phyloP scores from a whole-genome alignment of 2,113 vertebrate species.

The Alouatta palliata region DNA sequence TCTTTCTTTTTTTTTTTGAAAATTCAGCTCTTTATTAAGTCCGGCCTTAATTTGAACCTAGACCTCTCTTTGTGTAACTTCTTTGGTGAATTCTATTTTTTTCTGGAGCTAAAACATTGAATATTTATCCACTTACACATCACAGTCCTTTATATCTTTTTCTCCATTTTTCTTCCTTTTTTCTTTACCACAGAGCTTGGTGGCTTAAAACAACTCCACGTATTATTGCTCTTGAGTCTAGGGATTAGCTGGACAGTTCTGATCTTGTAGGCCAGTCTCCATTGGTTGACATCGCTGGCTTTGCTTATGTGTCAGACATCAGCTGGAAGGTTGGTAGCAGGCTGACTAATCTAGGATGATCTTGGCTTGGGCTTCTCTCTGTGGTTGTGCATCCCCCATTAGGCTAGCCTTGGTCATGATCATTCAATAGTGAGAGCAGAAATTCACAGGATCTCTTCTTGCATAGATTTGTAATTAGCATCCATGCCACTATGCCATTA shows the following conservation, averaged over 20 bases:
- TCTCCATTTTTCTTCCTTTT: background rate
- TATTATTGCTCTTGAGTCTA: background rate
- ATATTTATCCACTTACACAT: background rate
- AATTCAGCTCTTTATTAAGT: background rate
- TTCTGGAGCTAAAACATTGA: background rate
- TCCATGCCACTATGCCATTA: no score
- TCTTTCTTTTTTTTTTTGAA: background rate
- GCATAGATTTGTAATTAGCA: background rate
- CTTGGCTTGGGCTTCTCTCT: background rate
- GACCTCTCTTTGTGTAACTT: background rate
- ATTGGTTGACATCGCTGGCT: background rate
- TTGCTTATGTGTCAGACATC: background rate
- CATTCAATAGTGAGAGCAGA: background rate
- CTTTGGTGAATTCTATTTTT: background rate
- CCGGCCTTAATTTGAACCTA: background rate
- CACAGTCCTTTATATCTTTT: background rate
- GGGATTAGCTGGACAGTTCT: background rate
- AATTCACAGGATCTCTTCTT: background rate
- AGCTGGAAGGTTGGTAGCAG: background rate
- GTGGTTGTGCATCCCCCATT: background rate
- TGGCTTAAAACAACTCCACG: background rate
- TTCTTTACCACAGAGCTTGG: background rate
- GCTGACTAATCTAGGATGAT: background rate
- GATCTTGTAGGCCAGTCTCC: background rate
- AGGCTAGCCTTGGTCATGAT: background rate